These are phyloP conservation scores for Oscheius sp. DNA, from an alignment of 1,140 invertebrate species.

Conservation along the genomic window DNA sequence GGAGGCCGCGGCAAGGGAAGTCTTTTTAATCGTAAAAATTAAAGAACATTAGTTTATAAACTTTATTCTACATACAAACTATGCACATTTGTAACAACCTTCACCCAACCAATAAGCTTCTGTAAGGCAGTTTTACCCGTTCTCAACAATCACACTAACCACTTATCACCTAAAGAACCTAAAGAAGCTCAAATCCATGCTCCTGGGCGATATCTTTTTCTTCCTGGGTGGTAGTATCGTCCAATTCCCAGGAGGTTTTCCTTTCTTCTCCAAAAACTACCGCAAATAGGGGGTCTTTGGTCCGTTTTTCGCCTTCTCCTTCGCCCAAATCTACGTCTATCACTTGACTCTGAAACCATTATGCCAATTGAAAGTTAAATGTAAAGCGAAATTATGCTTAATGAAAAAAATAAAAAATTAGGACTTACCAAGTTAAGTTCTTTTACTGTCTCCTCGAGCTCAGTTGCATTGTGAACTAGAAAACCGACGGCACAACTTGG, in stretches of 20 bases:
- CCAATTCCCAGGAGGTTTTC: neutral
- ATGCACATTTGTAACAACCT: neutral
- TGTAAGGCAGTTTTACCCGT: neutral
- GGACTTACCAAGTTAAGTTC: constrained; percentile 26
- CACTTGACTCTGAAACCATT: constrained; percentile 21
- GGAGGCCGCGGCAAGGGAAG: no score
- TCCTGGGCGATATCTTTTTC: constrained; percentile 10
- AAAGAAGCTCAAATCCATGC: constrained; percentile 29
- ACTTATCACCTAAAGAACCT: neutral
- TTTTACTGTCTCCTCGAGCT: constrained; percentile 77
- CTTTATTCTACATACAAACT: neutral
- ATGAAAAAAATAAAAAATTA: neutral
- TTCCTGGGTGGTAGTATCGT: neutral
- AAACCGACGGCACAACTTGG: constrained; percentile 89
- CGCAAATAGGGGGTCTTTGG: constrained; percentile 23
- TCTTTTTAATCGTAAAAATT: no score
- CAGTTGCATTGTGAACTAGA: constrained; percentile 72
- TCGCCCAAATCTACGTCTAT: constrained; percentile 31
- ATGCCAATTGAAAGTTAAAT: neutral
- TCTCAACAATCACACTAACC: neutral
- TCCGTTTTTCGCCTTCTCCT: constrained; percentile 27
- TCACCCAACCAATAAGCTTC: neutral
- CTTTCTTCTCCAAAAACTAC: constrained; percentile 11
- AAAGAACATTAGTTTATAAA: neutral
- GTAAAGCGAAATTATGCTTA: neutral